These are phyloP conservation scores for Hormaphis cornu DNA, from an alignment of 1,140 invertebrate species.

Conservation along the genomic window DNA sequence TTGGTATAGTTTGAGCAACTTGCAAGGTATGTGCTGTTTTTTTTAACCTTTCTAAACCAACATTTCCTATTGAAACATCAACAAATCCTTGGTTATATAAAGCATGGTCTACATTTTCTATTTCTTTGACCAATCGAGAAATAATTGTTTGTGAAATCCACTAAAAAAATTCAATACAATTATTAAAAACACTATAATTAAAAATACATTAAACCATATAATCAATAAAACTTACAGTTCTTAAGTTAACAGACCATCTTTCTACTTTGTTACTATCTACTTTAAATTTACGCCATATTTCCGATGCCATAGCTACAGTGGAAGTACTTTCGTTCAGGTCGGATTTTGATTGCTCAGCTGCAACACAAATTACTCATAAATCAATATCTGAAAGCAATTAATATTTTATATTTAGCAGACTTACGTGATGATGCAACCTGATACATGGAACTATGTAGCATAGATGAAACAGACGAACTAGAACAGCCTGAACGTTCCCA, in stretches of 20 bases:
- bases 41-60: slow-evolving; percentile 57
- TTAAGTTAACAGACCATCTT: slow-evolving; percentile 18
- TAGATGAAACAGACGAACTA: slow-evolving; percentile 44
- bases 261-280: slow-evolving; percentile 22
- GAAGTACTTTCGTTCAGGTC: slow-evolving; percentile 23
- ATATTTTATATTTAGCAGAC: not conserved
- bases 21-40: slow-evolving; percentile 56
- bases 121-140: slow-evolving; percentile 57
- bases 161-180: slow-evolving; percentile 43
- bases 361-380: not conserved
- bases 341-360: slow-evolving; percentile 25
- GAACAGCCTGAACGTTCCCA: slow-evolving; percentile 53
- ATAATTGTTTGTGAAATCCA: slow-evolving; percentile 72
- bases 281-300: slow-evolving; percentile 27
- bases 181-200: not conserved
- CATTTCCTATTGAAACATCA: slow-evolving; percentile 59
- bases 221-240: slow-evolving; percentile 1
- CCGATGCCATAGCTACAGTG: slow-evolving; percentile 22
- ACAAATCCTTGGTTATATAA: slow-evolving; percentile 57
- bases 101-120: slow-evolving; percentile 55
- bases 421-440: slow-evolving; percentile 22
- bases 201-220: not conserved
- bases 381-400: not conserved
- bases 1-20: slow-evolving; percentile 56
- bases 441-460: slow-evolving; percentile 21